phyloP scores from a whole-genome alignment of 2,888 invertebrate genomes.

The Belgica antarctica region DNA sequence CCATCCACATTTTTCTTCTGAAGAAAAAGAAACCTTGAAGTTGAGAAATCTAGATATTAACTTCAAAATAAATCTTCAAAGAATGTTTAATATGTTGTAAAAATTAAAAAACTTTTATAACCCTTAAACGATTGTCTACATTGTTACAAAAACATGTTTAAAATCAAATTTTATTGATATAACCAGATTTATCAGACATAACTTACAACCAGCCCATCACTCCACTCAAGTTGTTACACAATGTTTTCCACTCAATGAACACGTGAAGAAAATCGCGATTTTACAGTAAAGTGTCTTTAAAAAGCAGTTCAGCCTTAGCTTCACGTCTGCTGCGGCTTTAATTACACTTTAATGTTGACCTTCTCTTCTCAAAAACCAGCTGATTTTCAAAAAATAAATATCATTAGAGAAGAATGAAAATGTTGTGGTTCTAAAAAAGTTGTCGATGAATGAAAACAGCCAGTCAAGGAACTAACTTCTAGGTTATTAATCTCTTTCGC shows the following conservation, averaged over 20 bases:
- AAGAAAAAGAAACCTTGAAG: slow-evolving; percentile 8
- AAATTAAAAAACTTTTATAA: no score
- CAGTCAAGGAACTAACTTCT: neutral
- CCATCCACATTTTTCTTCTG: slow-evolving; percentile 10
- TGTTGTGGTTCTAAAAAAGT: neutral
- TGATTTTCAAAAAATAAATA: neutral
- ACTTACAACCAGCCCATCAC: no score
- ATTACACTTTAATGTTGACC: slow-evolving; percentile 25
- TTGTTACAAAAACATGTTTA: no score
- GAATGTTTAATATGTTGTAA: no score
- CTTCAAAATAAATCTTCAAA: no score
- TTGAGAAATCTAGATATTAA: no score
- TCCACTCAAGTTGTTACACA: neutral
- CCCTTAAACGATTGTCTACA: no score
- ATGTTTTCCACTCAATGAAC: slow-evolving; percentile 24
- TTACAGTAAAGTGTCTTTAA: neutral
- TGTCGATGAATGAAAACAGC: slow-evolving; percentile 25
- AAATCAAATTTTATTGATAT: no score
- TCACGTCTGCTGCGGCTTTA: no score
- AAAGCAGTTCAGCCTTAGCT: neutral
- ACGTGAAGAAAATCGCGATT: slow-evolving; percentile 11
- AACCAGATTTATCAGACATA: no score
- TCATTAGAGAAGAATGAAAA: slow-evolving; percentile 15
- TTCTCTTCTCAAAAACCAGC: slow-evolving; percentile 11
- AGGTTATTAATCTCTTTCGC: slow-evolving; percentile 21